Evolutionary conservation across 2,113 vertebrate genomes (phyloP).

Genomic region (Ammodytes marinus): DNA sequence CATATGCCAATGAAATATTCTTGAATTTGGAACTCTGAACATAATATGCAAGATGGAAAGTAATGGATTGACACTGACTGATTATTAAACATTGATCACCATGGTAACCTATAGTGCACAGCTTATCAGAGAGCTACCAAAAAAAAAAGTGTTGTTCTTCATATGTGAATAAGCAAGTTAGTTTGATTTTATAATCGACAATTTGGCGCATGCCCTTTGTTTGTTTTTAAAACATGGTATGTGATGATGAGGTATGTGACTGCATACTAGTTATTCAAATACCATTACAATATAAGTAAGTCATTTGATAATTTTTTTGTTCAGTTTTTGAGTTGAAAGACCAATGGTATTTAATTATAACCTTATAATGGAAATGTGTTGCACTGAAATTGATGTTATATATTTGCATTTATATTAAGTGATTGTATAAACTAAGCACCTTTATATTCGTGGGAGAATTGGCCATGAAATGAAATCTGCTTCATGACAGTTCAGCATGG

Average conservation of each 20-base stretch:
- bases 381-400: background rate
- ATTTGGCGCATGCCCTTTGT: background rate
- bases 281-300: background rate
- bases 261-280: background rate
- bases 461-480: too few relatives aligned
- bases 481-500: too few relatives aligned
- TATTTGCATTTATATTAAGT: background rate
- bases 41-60: too few relatives aligned
- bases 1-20: too few relatives aligned
- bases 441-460: background rate
- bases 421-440: background rate
- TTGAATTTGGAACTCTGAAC: too few relatives aligned
- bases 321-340: too few relatives aligned
- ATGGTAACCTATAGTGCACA: slow-evolving; percentile 9
- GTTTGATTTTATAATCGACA: too few relatives aligned
- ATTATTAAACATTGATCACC: slow-evolving; percentile 1
- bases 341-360: too few relatives aligned
- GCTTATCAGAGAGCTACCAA: background rate
- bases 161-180: background rate
- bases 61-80: too few relatives aligned
- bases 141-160: background rate
- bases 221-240: too few relatives aligned
- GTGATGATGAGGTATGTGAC: background rate
- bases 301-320: background rate
- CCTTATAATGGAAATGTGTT: too few relatives aligned